Evolutionary conservation across 2,113 vertebrate genomes (phyloP), one percentile per base, ranked within the genome.

Genomic region (Rattus rattus): DNA sequence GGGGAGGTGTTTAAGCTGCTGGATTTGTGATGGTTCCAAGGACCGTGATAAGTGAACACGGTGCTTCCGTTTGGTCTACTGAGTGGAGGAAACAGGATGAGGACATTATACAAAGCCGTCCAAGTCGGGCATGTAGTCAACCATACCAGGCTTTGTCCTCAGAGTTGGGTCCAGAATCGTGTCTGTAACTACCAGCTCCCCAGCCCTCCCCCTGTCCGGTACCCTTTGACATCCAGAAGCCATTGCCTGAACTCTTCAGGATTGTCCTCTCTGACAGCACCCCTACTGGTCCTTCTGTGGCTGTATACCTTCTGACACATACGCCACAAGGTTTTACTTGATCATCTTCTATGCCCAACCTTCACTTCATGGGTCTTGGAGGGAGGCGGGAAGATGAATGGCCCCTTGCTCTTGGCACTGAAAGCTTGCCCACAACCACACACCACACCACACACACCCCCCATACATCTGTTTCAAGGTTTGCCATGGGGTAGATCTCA

Each of bases 301-400:
- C 14, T 2, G 1, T 20, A 24, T 0, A 0, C 39, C 69, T 11
- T 73, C 17, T 76, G 17, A 59, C 7, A 2, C 19, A 0, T 26
- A 30, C 12, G 16, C 28, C 36, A 10, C 39, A 22, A 30, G 63
- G 7, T 3, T 76, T 67, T 69, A 39, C 20, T 4, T 9, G 61
- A 28, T 70, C 20, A 0, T n/a, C 80, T n/a, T 2, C 72, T 36
- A 0, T 56, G 36, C 30, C 84, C 36, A 47, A 16, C 49, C 28
- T 4, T 12, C 76, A n/a, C 19, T 39, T 85, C 76, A 2, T 4
- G 26, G 88, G 59, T 63, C 63, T 75, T 52, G 8, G 9, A 1
- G 3, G 13, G 69, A 70, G 65, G 7, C 22, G 0, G 36, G 43
- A 87, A 14, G 39, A n/a, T 2, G 16, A 70, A 67, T 7, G 39